These are phyloP conservation scores for Telmatherina bonti DNA, from an alignment of 2,797 vertebrate genomes.

Conservation along the genomic window DNA sequence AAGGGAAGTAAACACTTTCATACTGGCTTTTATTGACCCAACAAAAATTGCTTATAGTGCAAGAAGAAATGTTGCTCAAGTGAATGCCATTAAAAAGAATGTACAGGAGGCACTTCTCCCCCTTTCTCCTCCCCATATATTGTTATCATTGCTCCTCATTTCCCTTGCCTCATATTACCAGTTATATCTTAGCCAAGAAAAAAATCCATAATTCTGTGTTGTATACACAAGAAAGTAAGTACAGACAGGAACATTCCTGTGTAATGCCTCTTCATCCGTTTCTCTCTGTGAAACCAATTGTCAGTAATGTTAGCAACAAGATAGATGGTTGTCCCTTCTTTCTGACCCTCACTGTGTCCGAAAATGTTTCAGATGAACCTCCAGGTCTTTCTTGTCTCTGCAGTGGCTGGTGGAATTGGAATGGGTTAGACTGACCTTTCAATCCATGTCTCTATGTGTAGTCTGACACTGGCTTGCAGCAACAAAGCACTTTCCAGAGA, in stretches of 20 bases:
- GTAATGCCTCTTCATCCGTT: conserved; percentile 25
- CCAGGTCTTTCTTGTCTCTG: conserved; percentile 19
- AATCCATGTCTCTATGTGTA: conserved; percentile 42
- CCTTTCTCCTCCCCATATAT: conserved; percentile 21
- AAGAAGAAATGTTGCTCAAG: conserved; percentile 69
- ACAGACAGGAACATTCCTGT: conserved; percentile 10
- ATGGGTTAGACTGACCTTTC: conserved; percentile 58
- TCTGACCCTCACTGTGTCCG: conserved; percentile 16
- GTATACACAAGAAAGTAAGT: conserved; percentile 58
- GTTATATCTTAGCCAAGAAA: conserved; percentile 63
- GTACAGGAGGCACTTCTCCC: conserved; percentile 35
- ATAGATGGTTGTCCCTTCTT: conserved; percentile 21
- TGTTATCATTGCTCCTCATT: conserved; percentile 72
- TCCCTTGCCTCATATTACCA: conserved; percentile 60
- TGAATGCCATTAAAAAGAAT: conserved; percentile 75
- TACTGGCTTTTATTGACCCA: conserved; percentile 72
- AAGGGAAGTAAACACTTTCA: conserved; percentile 79
- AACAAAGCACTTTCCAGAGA: conserved; percentile 32
- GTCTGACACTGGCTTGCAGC: conserved; percentile 41
- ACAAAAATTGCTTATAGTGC: conserved; percentile 75
- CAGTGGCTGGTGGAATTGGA: conserved; percentile 27
- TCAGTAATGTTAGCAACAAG: conserved; percentile 29
- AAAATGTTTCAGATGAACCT: conserved; percentile 45
- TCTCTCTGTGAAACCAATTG: conserved; percentile 42
- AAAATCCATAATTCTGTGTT: conserved; percentile 53